Evolutionary conservation across 2,797 vertebrate genomes (phyloP), one percentile per base, ranked within the genome.

Genomic region (Gastrophryne carolinensis): DNA sequence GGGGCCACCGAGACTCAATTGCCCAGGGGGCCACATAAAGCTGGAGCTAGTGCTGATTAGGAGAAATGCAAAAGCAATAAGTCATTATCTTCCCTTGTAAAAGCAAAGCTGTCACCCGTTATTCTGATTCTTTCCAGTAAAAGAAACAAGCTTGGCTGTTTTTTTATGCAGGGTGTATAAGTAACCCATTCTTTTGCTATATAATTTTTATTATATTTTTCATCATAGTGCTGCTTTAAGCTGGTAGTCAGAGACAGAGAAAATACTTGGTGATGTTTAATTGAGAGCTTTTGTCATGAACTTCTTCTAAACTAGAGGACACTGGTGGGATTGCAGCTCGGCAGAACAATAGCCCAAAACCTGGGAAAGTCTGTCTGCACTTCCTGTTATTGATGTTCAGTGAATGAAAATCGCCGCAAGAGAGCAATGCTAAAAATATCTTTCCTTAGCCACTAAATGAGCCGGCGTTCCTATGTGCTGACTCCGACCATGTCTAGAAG

Each of bases 311-410:
- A 17, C 29, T 84, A 73, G 73, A 81, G 85, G 81, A 82, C 81
- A 80, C 75, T 77, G 80, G 80, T 73, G 81, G 79, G 64, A 35
- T 30, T 15, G 34, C 39, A 27, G 37, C 34, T 34, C 11, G n/a
- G 26, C 13, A 32, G 44, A 53, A 73, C 72, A 74, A 66, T 66
- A 66, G 72, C 52, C 11, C 17, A 6, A 56, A 56, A 30, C 52
- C 62, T 79, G 57, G 3, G 80, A 84, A 84, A 74, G 83, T 81
- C 83, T 83, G 79, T 72, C 80, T 56, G 79, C 84, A 61, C 78
- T 83, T 87, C 86, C 85, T 84, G 83, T 23, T 72, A 73, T 72
- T 82, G 82, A 82, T 79, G 67, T 83, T 83, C 72, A 0, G 81
- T 80, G 69, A 83, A 79, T 76, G 76, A 80, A 80, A 53, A 79